Conservation (phyloP, 2,797 vertebrate genomes). For the Hyperoplus lanceolatus region DNA sequence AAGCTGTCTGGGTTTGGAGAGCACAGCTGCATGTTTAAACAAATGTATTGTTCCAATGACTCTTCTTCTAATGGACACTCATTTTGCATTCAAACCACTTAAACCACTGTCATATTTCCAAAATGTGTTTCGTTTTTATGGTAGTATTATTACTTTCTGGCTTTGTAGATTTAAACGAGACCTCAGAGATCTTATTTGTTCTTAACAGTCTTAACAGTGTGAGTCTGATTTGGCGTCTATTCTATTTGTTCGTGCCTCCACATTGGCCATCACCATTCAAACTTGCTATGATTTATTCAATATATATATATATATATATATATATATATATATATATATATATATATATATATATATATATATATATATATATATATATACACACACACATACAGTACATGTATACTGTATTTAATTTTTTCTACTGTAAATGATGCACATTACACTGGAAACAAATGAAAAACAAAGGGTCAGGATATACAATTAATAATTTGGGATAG, state of each 20-base stretch:
- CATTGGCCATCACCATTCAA: background rate
- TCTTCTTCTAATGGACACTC: background rate
- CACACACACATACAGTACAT: too few species aligned
- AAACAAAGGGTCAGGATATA: background rate
- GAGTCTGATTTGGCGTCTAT: background rate
- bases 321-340: too few species aligned
- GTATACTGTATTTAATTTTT: background rate
- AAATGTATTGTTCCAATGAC: background rate
- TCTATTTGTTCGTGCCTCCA: background rate
- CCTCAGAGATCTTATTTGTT: background rate
- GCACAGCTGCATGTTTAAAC: background rate
- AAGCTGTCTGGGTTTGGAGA: background rate
- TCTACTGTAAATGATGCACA: background rate
- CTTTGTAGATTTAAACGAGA: background rate
- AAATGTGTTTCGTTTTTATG: background rate
- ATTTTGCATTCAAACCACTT: background rate
- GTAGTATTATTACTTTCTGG: background rate
- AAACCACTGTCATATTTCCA: background rate
- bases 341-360: background rate
- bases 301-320: too few species aligned
- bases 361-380: background rate
- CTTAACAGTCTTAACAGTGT: background rate
- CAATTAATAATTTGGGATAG: background rate
- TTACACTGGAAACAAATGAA: background rate
- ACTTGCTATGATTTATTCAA: background rate